Evolutionary conservation across 2,113 vertebrate species (phyloP), one percentile per base, ranked within the genome.

Genomic region (Mustela lutreola): DNA sequence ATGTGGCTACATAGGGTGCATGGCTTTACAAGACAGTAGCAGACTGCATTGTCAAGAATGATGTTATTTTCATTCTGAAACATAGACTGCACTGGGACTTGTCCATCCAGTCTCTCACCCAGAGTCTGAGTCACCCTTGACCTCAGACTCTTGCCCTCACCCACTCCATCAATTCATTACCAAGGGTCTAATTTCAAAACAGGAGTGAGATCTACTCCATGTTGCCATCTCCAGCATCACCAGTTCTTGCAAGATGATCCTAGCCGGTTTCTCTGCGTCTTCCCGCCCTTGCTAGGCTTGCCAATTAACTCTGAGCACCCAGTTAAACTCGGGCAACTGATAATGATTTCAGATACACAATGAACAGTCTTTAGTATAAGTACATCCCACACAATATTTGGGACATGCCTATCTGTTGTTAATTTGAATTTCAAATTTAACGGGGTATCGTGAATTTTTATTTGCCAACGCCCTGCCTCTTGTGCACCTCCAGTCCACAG

Each of bases 361-460:
- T 5, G 10, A 48, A 80, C 11, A 42, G 9, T 80, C 87, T 88
- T 53, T 84, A 92, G 62, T 22, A 21, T 53, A 78, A 70, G 48
- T 65, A n/a, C 22, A n/a, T 70, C 22, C 11, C 8, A 28, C 76
- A 63, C 7, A 78, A 2, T 70, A 62, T 82, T 62, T 86, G 22
- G 15, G 42, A 62, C 56, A 56, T 84, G 45, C 7, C 56, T 71
- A 83, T 78, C 78, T n/a, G 10, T 48, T 56, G 8, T 70, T 48
- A 62, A 73, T 39, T 71, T 88, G 19, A 81, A 86, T 79, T 88
- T 87, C 14, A 73, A 88, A 93, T 45, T 87, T 63, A 33, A 58
- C n/a, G 53, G 21, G 10, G 7, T 56, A 63, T 39, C 7, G 26
- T 80, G 31, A 76, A 31, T 73, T 89, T 94, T 88, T 73, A 62